Conservation (phyloP, 2,797 vertebrate genomes). For the Phoebastria nigripes region DNA sequence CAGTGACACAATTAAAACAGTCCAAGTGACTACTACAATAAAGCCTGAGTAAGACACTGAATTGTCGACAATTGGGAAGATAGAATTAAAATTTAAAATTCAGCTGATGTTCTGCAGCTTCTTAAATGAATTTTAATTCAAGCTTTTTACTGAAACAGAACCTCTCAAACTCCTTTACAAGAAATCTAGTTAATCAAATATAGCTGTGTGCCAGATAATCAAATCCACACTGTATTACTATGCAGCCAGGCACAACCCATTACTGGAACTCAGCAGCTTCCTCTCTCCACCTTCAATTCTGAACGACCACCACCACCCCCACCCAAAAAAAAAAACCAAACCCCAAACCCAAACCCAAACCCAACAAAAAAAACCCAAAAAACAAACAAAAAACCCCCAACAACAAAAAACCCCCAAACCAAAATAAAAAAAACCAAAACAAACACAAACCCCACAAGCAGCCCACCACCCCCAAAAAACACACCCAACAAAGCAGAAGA, state of each 20-base stretch:
- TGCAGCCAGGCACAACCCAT: not conserved
- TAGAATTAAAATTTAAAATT: not conserved
- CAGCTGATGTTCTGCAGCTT: not conserved
- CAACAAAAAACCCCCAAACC: not conserved
- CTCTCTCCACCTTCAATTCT: not conserved
- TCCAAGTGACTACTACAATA: not conserved
- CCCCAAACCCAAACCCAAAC: not conserved
- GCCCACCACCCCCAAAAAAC: rapidly evolving
- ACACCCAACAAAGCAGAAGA: not conserved
- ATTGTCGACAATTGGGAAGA: not conserved
- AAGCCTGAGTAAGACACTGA: not conserved
- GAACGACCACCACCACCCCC: not conserved
- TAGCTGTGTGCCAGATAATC: not conserved
- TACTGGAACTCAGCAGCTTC: not conserved
- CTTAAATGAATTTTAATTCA: not conserved
- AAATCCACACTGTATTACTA: not conserved
- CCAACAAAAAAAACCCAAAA: too few relatives aligned
- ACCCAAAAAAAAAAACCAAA: not conserved
- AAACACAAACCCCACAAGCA: not conserved
- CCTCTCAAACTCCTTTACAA: not conserved
- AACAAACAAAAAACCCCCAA: not conserved
- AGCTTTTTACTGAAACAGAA: slow-evolving; percentile 1
- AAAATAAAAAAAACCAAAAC: not conserved
- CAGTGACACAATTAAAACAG: not conserved
- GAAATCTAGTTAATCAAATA: not conserved